Evolutionary conservation across 2,113 vertebrate species (phyloP).

Genomic region (Athene noctua): DNA sequence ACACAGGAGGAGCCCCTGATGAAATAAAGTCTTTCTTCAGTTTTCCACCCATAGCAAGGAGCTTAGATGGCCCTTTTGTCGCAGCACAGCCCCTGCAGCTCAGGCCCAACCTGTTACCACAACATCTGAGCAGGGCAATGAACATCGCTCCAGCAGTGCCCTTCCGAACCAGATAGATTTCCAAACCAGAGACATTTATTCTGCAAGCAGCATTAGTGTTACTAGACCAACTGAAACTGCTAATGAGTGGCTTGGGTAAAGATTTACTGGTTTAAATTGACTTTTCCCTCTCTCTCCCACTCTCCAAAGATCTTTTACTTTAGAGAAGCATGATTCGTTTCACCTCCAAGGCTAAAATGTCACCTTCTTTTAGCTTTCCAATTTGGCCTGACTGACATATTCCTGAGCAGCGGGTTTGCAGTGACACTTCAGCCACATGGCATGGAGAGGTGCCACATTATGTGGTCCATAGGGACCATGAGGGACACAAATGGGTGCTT

Average conservation of each 20-base stretch:
- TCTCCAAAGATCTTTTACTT: background rate
- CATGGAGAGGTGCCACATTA: background rate
- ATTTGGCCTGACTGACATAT: background rate
- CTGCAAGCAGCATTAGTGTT: too few species aligned
- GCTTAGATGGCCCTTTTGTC: rapidly evolving
- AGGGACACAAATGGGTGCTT: background rate
- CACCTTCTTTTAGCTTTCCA: background rate
- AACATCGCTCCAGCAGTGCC: rapidly evolving
- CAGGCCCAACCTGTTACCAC: background rate
- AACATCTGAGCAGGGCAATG: background rate
- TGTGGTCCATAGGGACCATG: background rate
- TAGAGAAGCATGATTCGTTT: background rate
- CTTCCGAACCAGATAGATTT: background rate
- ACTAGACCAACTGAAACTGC: background rate
- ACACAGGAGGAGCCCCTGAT: background rate
- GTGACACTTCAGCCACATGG: rapidly evolving
- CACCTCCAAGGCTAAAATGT: background rate
- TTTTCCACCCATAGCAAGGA: background rate
- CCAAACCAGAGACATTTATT: background rate
- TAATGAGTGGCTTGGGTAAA: background rate
- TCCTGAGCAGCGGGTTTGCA: background rate
- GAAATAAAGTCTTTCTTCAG: background rate
- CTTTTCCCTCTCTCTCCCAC: background rate
- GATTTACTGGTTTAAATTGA: background rate
- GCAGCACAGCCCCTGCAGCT: background rate